Base-by-base conservation (phyloP, 2,113 vertebrate species). In the Cheilinus undulatus region DNA sequence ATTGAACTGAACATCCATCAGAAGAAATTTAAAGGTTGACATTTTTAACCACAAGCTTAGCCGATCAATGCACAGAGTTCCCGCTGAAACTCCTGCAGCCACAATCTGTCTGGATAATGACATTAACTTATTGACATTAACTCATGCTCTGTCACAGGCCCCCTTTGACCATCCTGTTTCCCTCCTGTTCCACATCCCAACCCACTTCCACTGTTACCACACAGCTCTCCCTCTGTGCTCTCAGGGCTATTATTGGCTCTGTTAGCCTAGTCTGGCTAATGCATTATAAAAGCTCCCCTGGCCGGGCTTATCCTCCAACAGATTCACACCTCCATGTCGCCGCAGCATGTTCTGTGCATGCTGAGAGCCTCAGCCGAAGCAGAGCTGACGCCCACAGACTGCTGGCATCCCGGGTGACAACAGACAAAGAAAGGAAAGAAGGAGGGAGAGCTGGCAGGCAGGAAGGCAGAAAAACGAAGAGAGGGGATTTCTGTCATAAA, bases 221-320 rank as follows among this genome's bases (percentile, higher is more conserved):
- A 36, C 59, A 34, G 27, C 43, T 45, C 9, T 54, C 32, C 19
- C 14, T 73, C 34, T 42, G 49, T 20, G 51, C 24, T 64, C 50
- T 60, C 34, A 26, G 4, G 8, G 63, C 85, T 90, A 88, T 90
- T 78, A 86, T 78, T 73, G 76, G 54, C 69, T 48, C 63, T 5
- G 54, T 72, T 72, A 69, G 73, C 67, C 54, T 51, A 43, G 59
- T 73, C 67, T 52, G 66, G 45, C 27, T 84, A 86, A 86, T 83
- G 69, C 69, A 26, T 68, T 75, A 57, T 74, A 62, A 74, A 73
- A 85, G 71, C 68, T 86, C n/a, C 58, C 45, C 32, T 64, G 66
- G 42, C 51, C 36, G 42, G 56, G 59, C 30, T 80, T 60, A 78
- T 78, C 65, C 69, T 64, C 54, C 1, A 4, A 28, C 76, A 62